These are phyloP conservation scores for Epinephelus cyanopodus DNA, from an alignment of 2,113 vertebrate genomes.

Conservation along the genomic window DNA sequence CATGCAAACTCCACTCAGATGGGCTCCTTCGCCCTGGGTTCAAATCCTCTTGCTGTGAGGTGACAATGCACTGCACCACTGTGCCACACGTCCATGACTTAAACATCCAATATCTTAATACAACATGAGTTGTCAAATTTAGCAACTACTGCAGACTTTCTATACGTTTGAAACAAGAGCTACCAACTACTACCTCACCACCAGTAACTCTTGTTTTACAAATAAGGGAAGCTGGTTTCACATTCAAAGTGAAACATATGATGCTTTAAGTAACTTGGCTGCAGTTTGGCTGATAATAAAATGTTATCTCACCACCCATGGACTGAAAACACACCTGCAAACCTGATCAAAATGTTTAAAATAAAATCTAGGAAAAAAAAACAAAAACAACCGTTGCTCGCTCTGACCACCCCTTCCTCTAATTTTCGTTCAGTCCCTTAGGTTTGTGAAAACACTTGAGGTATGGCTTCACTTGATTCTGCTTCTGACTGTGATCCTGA, in stretches of 20 bases:
- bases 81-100: background rate
- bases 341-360: background rate
- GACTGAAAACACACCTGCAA: background rate
- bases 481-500: background rate
- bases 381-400: too few species aligned
- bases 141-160: background rate
- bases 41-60: too few species aligned
- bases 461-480: background rate
- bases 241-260: background rate
- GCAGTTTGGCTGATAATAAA: background rate
- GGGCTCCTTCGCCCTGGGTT: too few species aligned
- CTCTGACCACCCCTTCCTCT: background rate
- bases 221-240: background rate
- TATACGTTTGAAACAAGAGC: background rate
- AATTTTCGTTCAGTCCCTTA: background rate
- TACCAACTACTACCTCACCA: background rate
- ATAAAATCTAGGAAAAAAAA: background rate
- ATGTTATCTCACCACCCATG: background rate
- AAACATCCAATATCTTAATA: background rate
- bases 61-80: too few species aligned
- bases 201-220: background rate
- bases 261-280: background rate
- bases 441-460: background rate
- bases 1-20: too few species aligned
- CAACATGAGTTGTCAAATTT: background rate